Base-by-base conservation (phyloP, 2,888 invertebrate genomes). In the Chymomyza procnemis region DNA sequence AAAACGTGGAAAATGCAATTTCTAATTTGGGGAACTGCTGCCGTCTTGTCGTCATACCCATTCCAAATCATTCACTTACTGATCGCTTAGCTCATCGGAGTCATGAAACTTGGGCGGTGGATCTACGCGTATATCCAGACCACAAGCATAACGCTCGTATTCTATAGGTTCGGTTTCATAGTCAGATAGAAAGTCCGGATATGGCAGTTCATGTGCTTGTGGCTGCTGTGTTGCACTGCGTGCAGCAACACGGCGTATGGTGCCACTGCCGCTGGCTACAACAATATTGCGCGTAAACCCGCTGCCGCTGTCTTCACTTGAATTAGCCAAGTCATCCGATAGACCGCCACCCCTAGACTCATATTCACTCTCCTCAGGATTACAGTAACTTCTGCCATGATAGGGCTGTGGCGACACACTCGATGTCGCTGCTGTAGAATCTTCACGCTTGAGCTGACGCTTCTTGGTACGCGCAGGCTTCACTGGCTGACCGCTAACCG, bases 101-200 rank as follows among this genome's bases (percentile, higher is more conserved):
- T 95, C 94, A 79, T 96, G 95, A 84, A 95, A 93, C 74, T 95
- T 92, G 63, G 95, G 95, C 63, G 95, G 95, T n/a, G 95, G 96
- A 81, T 95, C 93, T 26, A 93, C 94, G 46, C 94, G 93, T 19
- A 95, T 94, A 85, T 95, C 95, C 87, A 95, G 94, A 76, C 95
- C 95, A n/a, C 94, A 94, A 66, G 94, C 91, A 88, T 95, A 93
- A 84, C 94, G 93, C 89, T 95, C 93, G 80, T 93, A 92, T 90
- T 94, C 91, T 71, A 92, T 92, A 1, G 92, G 92, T 74, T 92
- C 92, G 26, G 92, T 92, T 78, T 93, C 93, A 56, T 91, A 92
- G 73, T 93, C 93, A 1, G 90, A 91, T 9, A 91, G 75, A 70
- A 91, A 90, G 75, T 90, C 91, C 2, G 91, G 91, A 79, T 90